Conservation (phyloP, 2,888 invertebrate species). For the Didymodactylos carnosus region DNA sequence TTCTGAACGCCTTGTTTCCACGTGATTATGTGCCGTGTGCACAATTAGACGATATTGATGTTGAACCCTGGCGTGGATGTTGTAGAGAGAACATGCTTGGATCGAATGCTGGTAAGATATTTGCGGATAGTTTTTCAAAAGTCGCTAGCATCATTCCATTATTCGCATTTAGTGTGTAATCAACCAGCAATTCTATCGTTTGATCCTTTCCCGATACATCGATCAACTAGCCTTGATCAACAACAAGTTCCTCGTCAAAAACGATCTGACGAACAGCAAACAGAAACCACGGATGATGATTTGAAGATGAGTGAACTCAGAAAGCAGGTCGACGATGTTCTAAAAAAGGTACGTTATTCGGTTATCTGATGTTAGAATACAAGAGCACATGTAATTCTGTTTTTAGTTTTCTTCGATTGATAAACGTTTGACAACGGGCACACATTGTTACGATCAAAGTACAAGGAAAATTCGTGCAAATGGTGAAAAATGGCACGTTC, state of each 20-base stretch:
- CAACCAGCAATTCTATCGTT: neutral
- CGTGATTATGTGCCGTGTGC: constrained; percentile 8
- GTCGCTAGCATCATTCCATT: neutral
- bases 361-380: neutral
- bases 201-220: neutral
- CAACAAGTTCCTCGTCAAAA: neutral
- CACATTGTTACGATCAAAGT: neutral
- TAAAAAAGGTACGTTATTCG: neutral
- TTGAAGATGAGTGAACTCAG: neutral
- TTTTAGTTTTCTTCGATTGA: neutral
- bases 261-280: neutral
- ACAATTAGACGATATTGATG: constrained; percentile 3
- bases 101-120: neutral
- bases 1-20: constrained; percentile 9
- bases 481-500: neutral
- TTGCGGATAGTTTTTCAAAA: too few relatives aligned
- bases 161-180: neutral
- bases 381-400: neutral
- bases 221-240: neutral
- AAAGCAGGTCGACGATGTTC: neutral
- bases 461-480: neutral
- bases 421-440: neutral
- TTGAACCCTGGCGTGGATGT: constrained; percentile 13
- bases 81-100: constrained; percentile 1
- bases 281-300: neutral